These are phyloP conservation scores for Nycticryphes semicollaris DNA, from an alignment of 2,113 vertebrate species.

Conservation along the genomic window DNA sequence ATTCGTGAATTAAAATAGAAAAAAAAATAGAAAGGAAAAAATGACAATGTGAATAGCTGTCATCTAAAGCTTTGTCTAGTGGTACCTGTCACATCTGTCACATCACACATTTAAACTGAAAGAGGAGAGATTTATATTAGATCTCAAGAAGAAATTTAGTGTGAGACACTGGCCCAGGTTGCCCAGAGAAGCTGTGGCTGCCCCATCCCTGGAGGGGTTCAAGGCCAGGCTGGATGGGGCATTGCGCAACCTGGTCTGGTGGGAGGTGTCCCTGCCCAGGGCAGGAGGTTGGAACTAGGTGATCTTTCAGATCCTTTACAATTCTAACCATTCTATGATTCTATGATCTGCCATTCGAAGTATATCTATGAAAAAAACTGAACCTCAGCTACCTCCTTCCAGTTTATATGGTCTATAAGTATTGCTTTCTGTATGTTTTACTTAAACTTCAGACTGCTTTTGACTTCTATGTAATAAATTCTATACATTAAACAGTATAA, in stretches of 20 bases:
- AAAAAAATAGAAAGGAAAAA: neutral
- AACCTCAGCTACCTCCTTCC: neutral
- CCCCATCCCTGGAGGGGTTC: too few relatives aligned
- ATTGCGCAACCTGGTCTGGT: too few relatives aligned
- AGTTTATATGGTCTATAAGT: neutral
- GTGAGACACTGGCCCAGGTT: too few relatives aligned
- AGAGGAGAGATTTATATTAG: too few relatives aligned
- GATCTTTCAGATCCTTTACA: too few relatives aligned
- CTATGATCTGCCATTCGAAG: neutral
- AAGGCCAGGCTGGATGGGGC: too few relatives aligned
- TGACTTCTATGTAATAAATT: neutral
- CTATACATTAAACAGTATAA: neutral
- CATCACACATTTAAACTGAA: too few relatives aligned
- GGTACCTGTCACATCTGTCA: neutral
- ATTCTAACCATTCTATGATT: too few relatives aligned
- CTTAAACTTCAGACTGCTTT: neutral
- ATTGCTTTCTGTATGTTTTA: neutral
- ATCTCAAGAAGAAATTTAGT: too few relatives aligned
- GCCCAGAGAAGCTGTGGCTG: too few relatives aligned
- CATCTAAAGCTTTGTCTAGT: neutral
- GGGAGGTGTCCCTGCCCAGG: too few relatives aligned
- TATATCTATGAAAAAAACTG: neutral
- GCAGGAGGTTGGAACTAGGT: too few relatives aligned
- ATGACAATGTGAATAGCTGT: neutral
- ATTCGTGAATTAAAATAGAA: neutral